Evolutionary conservation across 2,888 invertebrate species (phyloP).

Genomic region (Patella ulyssiponensis): DNA sequence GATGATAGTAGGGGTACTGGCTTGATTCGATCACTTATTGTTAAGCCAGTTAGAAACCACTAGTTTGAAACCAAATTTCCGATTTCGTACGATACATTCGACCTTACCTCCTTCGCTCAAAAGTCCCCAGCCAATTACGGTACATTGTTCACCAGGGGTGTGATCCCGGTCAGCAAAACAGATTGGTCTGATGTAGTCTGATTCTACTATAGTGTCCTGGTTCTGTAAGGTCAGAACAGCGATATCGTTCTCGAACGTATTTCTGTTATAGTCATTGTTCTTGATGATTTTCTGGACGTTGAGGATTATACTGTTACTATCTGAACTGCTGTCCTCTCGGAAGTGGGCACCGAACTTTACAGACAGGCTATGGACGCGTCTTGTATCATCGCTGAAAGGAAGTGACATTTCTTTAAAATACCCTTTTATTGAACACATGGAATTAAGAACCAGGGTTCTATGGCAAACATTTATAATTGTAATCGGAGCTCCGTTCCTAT

Average conservation of each 20-base stretch:
- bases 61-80: too few species aligned
- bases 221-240: slow-evolving; percentile 34
- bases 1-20: too few species aligned
- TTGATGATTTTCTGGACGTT: background rate
- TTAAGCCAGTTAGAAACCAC: too few species aligned
- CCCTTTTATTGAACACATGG: too few species aligned
- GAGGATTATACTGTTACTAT: background rate
- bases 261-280: slow-evolving; percentile 33
- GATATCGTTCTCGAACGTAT: slow-evolving; percentile 40
- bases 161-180: slow-evolving; percentile 28
- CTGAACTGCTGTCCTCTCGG: background rate
- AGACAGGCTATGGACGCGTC: background rate
- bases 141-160: slow-evolving; percentile 21
- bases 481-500: too few species aligned
- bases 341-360: background rate
- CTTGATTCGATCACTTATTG: too few species aligned
- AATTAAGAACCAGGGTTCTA: too few species aligned
- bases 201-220: slow-evolving; percentile 15
- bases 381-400: too few species aligned
- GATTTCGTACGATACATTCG: too few species aligned
- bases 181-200: slow-evolving; percentile 21
- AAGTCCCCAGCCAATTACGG: slow-evolving; percentile 33
- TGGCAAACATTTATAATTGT: too few species aligned
- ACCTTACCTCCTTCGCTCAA: slow-evolving; percentile 13
- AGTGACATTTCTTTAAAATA: too few species aligned